Conservation (phyloP, 2,797 vertebrate genomes). For the Rhadinocentrus ornatus region DNA sequence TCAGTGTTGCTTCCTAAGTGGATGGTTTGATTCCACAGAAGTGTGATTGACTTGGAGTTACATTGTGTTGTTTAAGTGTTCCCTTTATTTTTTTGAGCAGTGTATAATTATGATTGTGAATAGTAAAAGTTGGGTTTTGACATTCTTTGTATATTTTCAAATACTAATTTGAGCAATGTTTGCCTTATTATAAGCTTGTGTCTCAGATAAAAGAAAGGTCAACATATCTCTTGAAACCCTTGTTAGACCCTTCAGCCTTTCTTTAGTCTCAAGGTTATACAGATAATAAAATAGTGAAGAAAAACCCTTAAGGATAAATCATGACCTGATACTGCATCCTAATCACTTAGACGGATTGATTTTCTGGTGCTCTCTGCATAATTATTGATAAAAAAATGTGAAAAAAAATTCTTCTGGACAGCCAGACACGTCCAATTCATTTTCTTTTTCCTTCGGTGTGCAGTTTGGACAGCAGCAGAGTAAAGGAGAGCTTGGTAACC, state of each 20-base stretch:
- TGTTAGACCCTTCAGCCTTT: background rate
- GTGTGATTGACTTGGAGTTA: too few species aligned
- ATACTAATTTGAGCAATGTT: background rate
- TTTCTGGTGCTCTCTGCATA: background rate
- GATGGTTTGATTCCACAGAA: too few species aligned
- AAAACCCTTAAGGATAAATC: constrained; percentile 1
- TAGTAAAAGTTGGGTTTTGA: too few species aligned
- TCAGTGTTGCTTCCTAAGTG: too few species aligned
- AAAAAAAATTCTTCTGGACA: background rate
- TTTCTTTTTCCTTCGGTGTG: constrained; percentile 24
- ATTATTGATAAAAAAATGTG: constrained; percentile 3
- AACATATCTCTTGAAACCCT: background rate
- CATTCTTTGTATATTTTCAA: background rate
- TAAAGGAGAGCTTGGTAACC: constrained; percentile 45
- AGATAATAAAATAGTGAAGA: background rate
- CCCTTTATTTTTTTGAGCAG: too few species aligned
- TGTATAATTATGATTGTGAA: too few species aligned
- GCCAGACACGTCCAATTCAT: constrained; percentile 24
- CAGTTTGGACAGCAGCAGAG: constrained; percentile 20
- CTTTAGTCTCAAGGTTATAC: background rate
- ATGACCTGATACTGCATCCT: background rate
- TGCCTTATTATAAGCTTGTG: background rate
- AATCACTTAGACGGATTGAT: constrained; percentile 4
- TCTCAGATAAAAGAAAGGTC: background rate
- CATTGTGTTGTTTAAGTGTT: too few species aligned